These are phyloP conservation scores for Synanthedon myopaeformis DNA, from an alignment of 2,888 invertebrate genomes.

Conservation along the genomic window DNA sequence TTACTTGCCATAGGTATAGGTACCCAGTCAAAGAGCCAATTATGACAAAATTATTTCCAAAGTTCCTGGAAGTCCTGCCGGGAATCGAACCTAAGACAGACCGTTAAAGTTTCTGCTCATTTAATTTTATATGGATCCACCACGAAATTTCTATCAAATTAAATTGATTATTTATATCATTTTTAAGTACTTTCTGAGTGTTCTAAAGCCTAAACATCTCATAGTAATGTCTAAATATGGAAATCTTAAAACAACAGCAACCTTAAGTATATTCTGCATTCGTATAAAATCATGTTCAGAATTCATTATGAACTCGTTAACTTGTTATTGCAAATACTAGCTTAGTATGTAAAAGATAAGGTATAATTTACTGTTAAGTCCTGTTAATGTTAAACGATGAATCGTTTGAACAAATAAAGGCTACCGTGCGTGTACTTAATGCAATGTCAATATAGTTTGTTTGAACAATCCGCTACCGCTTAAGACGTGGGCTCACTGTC, in stretches of 20 bases:
- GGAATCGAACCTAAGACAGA: too few species aligned
- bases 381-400: background rate
- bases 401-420: constrained; percentile 12
- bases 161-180: too few species aligned
- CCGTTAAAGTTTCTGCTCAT: too few species aligned
- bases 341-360: background rate
- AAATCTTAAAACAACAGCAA: background rate
- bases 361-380: background rate
- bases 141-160: too few species aligned
- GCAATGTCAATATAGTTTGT: constrained; percentile 22
- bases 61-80: too few species aligned
- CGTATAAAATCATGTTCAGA: background rate
- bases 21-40: too few species aligned
- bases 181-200: too few species aligned
- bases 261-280: background rate
- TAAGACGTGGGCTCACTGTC: constrained; percentile 17
- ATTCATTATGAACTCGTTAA: background rate
- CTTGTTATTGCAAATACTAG: background rate
- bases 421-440: constrained; percentile 32
- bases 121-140: too few species aligned
- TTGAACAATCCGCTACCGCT: constrained; percentile 20
- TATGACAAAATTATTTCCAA: too few species aligned
- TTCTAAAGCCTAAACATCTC: background rate
- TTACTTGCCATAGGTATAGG: too few species aligned
- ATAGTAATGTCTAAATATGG: background rate